phyloP scores from a whole-genome alignment of 1,140 invertebrate genomes.

The Panagrolaimus sp. region DNA sequence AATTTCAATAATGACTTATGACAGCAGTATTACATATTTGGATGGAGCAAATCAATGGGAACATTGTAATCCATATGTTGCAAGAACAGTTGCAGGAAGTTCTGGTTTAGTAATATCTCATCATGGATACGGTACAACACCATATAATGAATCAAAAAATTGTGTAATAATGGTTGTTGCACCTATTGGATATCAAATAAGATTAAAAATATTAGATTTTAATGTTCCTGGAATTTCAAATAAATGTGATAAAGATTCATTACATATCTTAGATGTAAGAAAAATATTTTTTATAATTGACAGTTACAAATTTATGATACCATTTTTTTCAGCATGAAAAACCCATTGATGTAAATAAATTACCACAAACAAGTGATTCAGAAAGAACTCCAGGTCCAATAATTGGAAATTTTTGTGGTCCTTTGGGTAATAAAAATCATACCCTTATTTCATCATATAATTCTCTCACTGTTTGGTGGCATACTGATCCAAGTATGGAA shows the following conservation, averaged over 20 bases:
- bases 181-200: conserved; percentile 1
- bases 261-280: not conserved
- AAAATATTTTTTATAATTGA: not conserved
- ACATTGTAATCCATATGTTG: not conserved
- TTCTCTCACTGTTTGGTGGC: conserved; percentile 9
- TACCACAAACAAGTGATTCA: not conserved
- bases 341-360: not conserved
- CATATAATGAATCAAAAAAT: conserved; percentile 3
- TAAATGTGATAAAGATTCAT: conserved; percentile 7
- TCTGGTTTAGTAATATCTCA: not conserved
- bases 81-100: not conserved
- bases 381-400: not conserved
- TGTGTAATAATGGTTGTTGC: conserved; percentile 1
- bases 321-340: conserved; percentile 2
- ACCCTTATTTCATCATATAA: not conserved
- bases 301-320: not conserved
- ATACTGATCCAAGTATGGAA: not conserved
- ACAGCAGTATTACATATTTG: not conserved
- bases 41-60: conserved; percentile 6
- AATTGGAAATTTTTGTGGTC: conserved; percentile 3
- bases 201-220: conserved; percentile 4
- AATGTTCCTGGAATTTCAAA: not conserved
- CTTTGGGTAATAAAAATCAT: conserved; percentile 2
- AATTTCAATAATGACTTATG: conserved; percentile 1
- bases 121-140: conserved; percentile 3